Conservation (phyloP, 30 jellyfish, hydroid and myxozoan genomes). For the Aurelia aurita region DNA sequence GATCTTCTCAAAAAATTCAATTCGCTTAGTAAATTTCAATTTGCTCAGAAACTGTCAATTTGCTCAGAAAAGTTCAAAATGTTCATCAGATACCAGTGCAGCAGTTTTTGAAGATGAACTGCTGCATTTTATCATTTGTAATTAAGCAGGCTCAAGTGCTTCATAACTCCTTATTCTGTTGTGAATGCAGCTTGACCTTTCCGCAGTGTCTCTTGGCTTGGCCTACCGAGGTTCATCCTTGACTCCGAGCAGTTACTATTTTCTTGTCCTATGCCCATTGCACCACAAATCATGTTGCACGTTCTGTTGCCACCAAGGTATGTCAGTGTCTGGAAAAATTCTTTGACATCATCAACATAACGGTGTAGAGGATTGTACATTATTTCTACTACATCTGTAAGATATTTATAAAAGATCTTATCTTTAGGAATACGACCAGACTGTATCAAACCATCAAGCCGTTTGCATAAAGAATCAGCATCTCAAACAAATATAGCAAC, state of each 20-base stretch:
- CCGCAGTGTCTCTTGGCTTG: constrained; percentile 26
- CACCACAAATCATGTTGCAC: constrained; percentile 2
- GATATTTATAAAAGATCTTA: constrained; percentile 22
- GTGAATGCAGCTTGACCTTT: constrained; percentile 35
- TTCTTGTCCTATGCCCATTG: constrained; percentile 26
- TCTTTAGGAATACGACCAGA: not conserved
- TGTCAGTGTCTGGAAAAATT: constrained; percentile 4
- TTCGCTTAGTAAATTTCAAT: constrained; percentile 9
- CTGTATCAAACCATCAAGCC: constrained; percentile 6
- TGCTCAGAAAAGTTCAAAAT: constrained; percentile 1
- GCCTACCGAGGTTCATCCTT: constrained; percentile 52
- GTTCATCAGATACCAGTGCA: not conserved
- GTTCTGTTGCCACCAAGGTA: constrained; percentile 54
- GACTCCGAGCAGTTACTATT: not conserved
- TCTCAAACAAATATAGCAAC: too few relatives aligned
- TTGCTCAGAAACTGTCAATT: too few relatives aligned
- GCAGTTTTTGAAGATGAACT: not conserved
- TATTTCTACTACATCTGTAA: constrained; percentile 10
- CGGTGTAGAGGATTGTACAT: constrained; percentile 6
- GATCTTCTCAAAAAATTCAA: too few relatives aligned
- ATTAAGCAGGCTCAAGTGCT: constrained; percentile 12
- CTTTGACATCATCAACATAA: constrained; percentile 27
- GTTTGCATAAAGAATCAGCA: too few relatives aligned
- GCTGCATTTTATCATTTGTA: not conserved
- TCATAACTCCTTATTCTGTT: constrained; percentile 10